A percentile compares a stretch with the other conserved stretches of the same genome.
phyloP scores from a whole-genome alignment of 2,797 vertebrate species.

The Carduelis carduelis region DNA sequence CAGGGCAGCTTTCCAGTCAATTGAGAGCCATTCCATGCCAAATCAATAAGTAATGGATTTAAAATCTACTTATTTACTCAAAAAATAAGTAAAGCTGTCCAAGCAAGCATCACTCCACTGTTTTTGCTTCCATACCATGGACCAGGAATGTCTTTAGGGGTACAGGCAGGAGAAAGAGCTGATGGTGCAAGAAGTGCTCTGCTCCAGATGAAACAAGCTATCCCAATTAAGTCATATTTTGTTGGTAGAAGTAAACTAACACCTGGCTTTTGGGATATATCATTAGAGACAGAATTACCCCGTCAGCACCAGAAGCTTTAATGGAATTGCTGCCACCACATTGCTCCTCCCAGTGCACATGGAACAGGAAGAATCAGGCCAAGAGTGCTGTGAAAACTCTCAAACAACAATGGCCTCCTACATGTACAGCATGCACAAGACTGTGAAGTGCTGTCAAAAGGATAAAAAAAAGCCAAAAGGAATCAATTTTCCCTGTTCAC shows the following conservation, averaged over 20 bases:
- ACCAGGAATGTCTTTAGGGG: neutral
- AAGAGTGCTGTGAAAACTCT: neutral
- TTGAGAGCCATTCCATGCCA: neutral
- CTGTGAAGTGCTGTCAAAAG: neutral
- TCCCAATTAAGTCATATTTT: neutral
- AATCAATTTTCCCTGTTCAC: neutral
- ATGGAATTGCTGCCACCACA: neutral
- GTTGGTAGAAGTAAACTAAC: neutral
- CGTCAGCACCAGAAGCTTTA: neutral
- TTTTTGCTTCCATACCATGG: neutral
- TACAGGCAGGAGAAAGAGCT: neutral
- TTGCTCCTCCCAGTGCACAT: rapidly evolving
- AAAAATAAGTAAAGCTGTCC: neutral
- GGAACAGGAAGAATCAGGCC: neutral
- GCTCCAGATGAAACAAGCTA: neutral
- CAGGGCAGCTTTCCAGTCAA: neutral
- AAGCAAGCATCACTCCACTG: neutral
- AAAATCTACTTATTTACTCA: neutral
- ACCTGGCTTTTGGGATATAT: neutral
- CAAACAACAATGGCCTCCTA: neutral
- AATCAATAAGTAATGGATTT: neutral
- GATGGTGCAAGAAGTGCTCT: neutral
- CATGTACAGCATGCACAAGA: neutral
- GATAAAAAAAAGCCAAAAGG: neutral
- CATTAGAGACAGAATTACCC: neutral